Evolutionary conservation across 2,888 invertebrate genomes (phyloP).

Genomic region (Eucera pruinosa): DNA sequence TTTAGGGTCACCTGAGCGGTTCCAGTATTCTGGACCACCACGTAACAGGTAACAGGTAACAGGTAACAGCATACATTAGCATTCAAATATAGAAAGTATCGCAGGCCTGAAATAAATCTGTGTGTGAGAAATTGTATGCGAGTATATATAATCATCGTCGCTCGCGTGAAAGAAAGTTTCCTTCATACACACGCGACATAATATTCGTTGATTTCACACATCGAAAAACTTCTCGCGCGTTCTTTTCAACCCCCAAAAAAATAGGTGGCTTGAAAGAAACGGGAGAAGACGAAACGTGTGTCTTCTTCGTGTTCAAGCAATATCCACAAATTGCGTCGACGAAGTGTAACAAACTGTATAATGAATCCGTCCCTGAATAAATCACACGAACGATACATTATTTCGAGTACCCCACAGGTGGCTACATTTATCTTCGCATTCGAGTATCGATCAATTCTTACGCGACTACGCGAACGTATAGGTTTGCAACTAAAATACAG

Average conservation of each 20-base stretch:
- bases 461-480: no score
- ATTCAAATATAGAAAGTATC: slow-evolving; percentile 15
- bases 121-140: slow-evolving; percentile 18
- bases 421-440: no score
- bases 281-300: slow-evolving; percentile 16
- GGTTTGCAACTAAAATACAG: no score
- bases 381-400: not conserved
- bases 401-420: not conserved
- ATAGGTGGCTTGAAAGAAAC: slow-evolving; percentile 1
- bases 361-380: no score
- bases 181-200: not conserved
- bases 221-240: not conserved
- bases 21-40: slow-evolving; percentile 16
- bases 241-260: not conserved
- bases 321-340: no score
- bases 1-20: slow-evolving; percentile 2
- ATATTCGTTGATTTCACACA: not conserved
- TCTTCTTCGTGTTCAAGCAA: slow-evolving; percentile 8
- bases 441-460: no score
- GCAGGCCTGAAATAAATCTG: slow-evolving; percentile 30
- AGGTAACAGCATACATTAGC: slow-evolving; percentile 15
- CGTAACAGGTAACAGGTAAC: no score
- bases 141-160: slow-evolving; percentile 9
- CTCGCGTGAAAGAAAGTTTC: slow-evolving; percentile 9
- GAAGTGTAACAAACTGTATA: no score